Base-by-base conservation (phyloP, 2,888 invertebrate species). In the Amorpha juglandis region DNA sequence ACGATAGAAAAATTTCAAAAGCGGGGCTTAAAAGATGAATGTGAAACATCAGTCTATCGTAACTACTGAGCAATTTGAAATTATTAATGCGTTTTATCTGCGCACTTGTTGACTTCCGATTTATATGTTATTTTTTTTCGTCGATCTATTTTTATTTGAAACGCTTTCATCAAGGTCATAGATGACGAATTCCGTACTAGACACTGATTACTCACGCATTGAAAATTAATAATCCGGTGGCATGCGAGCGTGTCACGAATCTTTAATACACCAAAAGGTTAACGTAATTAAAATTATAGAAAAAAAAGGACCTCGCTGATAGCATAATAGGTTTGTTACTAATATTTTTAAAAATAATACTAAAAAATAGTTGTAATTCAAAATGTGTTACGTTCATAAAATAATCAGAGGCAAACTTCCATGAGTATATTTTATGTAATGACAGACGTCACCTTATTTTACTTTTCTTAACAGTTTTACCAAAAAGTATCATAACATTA, bases 181-280 rank as follows among this genome's bases (percentile, higher is more conserved):
- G 38, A 38, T 42, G 53, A 55, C 55, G 55, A 58, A 58, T 42
- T 6, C 42, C 19, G 42, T 38, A 58, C 42, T 58, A 42, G 19
- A 55, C 35, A 55, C 38, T 55, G 38, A 42, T 58, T 19, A 19
- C 38, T 19, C 58, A 58, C 58, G 58, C 42, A 38, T 58, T 58
- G 42, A 6, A 58, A 38, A 19, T 42, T 58, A 42, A 58, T 42
- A 58, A 58, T 42, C 42, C 38, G 42, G 19, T 42, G 42, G 38
- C 58, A 21, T 58, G 58, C 38, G 16, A 21, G 19, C 35, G 38
- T 58, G 58, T 42, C 58, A 42, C 19, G 38, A 42, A 21, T 19
- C 19, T 58, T 42, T 6, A 6, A 42, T 14, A 38, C 16, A 1
- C 14, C 27, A 58, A 19, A 58, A 19, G 58, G 16, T 42, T 42